Conservation (phyloP, 2,888 invertebrate species). For the Augochlorella aurata region DNA sequence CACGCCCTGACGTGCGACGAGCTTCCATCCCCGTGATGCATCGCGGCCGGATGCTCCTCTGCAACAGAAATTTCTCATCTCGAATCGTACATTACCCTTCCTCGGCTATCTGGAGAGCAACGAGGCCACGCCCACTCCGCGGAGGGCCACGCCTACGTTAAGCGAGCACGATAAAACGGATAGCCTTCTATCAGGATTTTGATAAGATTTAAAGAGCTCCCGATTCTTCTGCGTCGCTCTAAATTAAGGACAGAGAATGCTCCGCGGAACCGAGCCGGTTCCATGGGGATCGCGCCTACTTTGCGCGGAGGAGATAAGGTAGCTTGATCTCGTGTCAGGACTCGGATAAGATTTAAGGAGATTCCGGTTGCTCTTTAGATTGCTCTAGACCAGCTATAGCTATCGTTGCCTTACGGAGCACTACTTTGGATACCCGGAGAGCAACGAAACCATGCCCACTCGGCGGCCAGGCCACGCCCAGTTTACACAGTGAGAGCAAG, state of each 20-base stretch:
- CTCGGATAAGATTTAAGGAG: background rate
- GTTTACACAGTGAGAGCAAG: background rate
- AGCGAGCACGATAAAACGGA: background rate
- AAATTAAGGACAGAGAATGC: background rate
- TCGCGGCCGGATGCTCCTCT: constrained; percentile 94
- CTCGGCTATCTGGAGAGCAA: too few relatives aligned
- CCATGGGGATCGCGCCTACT: background rate
- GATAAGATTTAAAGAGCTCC: background rate
- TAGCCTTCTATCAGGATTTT: background rate
- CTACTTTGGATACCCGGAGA: background rate
- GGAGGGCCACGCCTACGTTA: background rate
- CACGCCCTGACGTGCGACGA: constrained; percentile 78
- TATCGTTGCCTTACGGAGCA: background rate
- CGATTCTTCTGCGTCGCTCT: background rate
- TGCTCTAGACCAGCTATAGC: background rate
- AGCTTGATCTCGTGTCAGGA: background rate
- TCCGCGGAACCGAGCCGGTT: background rate
- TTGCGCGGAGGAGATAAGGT: background rate
- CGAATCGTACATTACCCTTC: background rate
- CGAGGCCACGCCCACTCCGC: background rate
- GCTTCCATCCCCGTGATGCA: constrained; percentile 88
- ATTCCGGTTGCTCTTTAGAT: background rate
- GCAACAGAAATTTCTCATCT: constrained; percentile 78
- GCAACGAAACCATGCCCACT: background rate
- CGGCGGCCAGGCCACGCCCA: background rate